A percentile compares a stretch with the other conserved stretches of the same genome.
These are phyloP conservation scores for Etia nguti DNA, from an alignment of 2,113 vertebrate genomes.

Conservation along the genomic window DNA sequence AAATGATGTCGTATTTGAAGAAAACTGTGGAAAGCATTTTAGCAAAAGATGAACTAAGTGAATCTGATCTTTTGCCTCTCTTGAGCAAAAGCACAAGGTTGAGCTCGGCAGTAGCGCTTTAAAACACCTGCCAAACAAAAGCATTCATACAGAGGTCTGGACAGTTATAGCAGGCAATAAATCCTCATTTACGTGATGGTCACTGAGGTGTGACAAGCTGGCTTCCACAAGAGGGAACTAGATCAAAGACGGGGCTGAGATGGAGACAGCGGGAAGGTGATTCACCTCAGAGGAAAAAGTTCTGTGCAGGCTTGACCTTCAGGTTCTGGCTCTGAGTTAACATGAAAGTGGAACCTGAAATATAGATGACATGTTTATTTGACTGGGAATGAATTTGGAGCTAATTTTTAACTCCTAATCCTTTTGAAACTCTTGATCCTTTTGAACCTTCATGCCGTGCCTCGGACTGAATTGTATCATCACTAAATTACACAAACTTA, in stretches of 20 bases:
- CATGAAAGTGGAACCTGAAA: background rate
- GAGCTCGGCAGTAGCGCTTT: background rate
- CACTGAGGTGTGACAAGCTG: conserved; percentile 55
- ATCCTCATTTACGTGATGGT: conserved; percentile 62
- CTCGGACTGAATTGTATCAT: background rate
- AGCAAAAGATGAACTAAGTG: background rate
- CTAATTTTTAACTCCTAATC: background rate
- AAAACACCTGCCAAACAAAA: conserved; percentile 42
- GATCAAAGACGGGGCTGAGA: conserved; percentile 55
- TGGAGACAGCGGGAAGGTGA: conserved; percentile 7
- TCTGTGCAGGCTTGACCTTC: conserved; percentile 15
- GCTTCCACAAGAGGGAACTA: conserved; percentile 18
- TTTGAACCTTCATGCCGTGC: background rate
- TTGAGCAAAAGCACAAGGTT: conserved; percentile 7
- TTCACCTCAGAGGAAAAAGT: conserved; percentile 17
- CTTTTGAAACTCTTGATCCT: background rate
- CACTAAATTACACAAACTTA: background rate
- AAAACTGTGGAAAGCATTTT: background rate
- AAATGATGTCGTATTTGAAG: background rate
- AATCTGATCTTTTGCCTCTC: background rate
- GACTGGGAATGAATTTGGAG: background rate
- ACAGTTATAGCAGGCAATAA: conserved; percentile 40
- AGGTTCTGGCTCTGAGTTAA: background rate
- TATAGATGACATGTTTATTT: background rate
- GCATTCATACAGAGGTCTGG: conserved; percentile 18